phyloP scores from a whole-genome alignment of 2,888 invertebrate genomes.

The Erynnis tages region DNA sequence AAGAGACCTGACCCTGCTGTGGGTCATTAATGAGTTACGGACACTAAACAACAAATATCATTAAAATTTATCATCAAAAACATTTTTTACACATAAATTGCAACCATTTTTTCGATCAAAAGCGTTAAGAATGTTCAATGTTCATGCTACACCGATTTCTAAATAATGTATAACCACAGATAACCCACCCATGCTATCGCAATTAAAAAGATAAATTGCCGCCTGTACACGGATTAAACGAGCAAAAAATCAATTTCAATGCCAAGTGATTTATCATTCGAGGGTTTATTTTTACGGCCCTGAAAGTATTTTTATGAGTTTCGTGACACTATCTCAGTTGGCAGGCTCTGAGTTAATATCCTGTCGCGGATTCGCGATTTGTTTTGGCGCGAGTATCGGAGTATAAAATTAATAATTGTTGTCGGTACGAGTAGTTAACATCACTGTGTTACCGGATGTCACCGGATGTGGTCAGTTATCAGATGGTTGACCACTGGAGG shows the following conservation, averaged over 20 bases:
- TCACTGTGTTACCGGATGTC: no score
- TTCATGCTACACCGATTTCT: not conserved
- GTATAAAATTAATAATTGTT: no score
- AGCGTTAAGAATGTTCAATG: no score
- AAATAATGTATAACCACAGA: conserved; percentile 19
- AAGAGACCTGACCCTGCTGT: no score
- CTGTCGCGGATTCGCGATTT: not conserved
- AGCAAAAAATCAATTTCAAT: conserved; percentile 25
- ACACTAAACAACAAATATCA: no score
- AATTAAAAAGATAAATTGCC: conserved; percentile 27
- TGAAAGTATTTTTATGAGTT: conserved; percentile 25
- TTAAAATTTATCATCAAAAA: no score
- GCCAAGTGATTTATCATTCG: conserved; percentile 20
- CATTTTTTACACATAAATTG: no score
- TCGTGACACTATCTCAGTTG: conserved; percentile 21
- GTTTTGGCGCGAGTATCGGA: not conserved
- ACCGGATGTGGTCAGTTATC: no score
- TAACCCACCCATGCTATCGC: conserved; percentile 22
- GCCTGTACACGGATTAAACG: conserved; percentile 20
- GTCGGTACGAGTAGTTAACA: no score
- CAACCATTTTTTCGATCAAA: no score
- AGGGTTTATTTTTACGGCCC: conserved; percentile 24
- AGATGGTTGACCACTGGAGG: no score
- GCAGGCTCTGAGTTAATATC: conserved; percentile 14
- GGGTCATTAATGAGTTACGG: no score